A percentile compares a stretch with the other conserved stretches of the same genome.
Conservation (phyloP, 2,888 invertebrate genomes). For the Drosophila pseudotalamancana region DNA sequence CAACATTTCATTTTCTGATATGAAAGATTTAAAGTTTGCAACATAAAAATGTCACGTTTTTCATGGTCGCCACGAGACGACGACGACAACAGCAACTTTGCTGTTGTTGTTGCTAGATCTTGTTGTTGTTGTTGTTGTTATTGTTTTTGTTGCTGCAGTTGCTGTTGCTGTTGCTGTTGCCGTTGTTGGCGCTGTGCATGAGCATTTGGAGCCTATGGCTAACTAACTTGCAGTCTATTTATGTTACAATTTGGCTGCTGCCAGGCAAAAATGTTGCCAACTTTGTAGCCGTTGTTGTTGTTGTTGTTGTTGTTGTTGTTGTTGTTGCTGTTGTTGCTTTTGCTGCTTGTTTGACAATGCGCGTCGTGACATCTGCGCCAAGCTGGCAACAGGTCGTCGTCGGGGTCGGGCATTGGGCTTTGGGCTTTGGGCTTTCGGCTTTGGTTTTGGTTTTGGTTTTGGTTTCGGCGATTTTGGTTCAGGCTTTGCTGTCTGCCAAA, state of each 20-base stretch:
- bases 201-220: slow-evolving; percentile 67
- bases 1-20: slow-evolving; percentile 81
- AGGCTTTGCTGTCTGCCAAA: slow-evolving; percentile 4
- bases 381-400: slow-evolving; percentile 54
- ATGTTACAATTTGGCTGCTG: slow-evolving; percentile 76
- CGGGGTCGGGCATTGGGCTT: slow-evolving; percentile 18
- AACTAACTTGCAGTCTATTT: slow-evolving; percentile 77
- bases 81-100: slow-evolving; percentile 37
- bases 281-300: slow-evolving; percentile 49
- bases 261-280: slow-evolving; percentile 75
- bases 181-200: slow-evolving; percentile 74
- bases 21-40: slow-evolving; percentile 83
- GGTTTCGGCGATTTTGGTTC: slow-evolving; percentile 20
- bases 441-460: slow-evolving; percentile 7
- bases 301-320: slow-evolving; percentile 50
- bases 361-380: slow-evolving; percentile 82
- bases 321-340: slow-evolving; percentile 36
- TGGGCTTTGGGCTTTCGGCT: too few relatives aligned
- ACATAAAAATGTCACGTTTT: slow-evolving; percentile 84
- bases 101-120: slow-evolving; percentile 26
- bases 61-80: slow-evolving; percentile 81
- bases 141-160: too few relatives aligned
- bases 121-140: slow-evolving; percentile 21
- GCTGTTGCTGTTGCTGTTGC: slow-evolving; percentile 38
- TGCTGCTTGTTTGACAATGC: slow-evolving; percentile 75